phyloP scores from a whole-genome alignment of 2,113 vertebrate genomes.

The Otus sunia region DNA sequence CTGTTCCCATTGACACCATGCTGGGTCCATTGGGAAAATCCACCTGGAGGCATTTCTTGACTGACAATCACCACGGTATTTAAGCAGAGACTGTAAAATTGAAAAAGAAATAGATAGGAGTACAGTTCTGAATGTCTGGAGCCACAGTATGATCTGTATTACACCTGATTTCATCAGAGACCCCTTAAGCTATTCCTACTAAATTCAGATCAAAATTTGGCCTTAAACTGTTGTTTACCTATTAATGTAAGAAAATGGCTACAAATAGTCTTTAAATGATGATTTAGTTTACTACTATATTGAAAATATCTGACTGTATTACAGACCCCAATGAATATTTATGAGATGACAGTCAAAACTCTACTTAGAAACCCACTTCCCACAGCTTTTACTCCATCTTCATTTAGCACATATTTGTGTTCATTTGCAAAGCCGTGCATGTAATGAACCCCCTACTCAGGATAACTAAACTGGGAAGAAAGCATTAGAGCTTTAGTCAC shows the following conservation, averaged over 20 bases:
- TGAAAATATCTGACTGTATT: neutral
- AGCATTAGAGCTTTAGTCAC: neutral
- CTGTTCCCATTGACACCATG: neutral
- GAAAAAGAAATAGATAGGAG: neutral
- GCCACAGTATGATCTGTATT: neutral
- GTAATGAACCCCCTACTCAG: neutral
- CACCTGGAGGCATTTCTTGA: constrained; percentile 25
- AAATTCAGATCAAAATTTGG: neutral
- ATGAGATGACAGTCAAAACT: neutral
- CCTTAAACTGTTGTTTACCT: neutral
- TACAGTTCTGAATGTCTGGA: neutral
- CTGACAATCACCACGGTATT: neutral
- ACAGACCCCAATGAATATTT: neutral
- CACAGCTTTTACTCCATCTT: neutral
- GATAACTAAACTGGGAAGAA: neutral
- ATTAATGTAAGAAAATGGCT: neutral
- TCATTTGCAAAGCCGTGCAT: neutral
- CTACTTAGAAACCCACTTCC: neutral
- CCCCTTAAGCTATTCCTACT: neutral
- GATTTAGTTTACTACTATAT: neutral
- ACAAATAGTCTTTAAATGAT: neutral
- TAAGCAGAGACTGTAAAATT: constrained; percentile 23
- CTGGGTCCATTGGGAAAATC: neutral
- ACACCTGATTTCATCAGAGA: neutral
- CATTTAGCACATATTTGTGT: neutral